A percentile compares a stretch with the other conserved stretches of the same genome.
These are phyloP conservation scores for Cheilosia vernalis DNA, from an alignment of 2,888 invertebrate genomes.

Conservation along the genomic window DNA sequence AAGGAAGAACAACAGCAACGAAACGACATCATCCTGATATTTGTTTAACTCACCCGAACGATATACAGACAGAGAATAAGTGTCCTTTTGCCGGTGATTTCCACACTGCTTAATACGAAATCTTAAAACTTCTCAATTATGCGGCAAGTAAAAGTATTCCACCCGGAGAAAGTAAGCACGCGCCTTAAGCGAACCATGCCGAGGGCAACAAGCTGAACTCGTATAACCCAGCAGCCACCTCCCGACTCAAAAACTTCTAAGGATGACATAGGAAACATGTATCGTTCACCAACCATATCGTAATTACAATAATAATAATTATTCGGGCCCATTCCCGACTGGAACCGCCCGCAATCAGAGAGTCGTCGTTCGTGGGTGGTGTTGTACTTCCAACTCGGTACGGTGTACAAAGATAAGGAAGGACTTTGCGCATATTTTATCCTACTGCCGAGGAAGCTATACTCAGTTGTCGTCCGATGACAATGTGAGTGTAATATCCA, in stretches of 20 bases:
- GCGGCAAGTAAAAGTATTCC: conserved; percentile 68
- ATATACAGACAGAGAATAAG: conserved; percentile 7
- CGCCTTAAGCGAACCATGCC: conserved; percentile 58
- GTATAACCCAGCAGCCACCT: conserved; percentile 1
- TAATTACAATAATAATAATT: conserved; percentile 75
- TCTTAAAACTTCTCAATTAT: conserved; percentile 75
- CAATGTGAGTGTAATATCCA: conserved; percentile 45
- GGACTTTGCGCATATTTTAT: conserved; percentile 74
- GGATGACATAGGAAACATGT: conserved; percentile 62
- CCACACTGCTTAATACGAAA: conserved; percentile 61
- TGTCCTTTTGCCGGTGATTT: conserved; percentile 67
- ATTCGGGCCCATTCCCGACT: conserved; percentile 66
- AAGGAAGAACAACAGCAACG: conserved; percentile 32
- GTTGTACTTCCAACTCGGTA: not conserved
- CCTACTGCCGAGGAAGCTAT: conserved; percentile 50
- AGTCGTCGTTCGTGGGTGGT: not conserved
- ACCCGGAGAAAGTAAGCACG: conserved; percentile 37
- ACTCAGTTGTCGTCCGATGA: conserved; percentile 31
- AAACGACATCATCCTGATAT: conserved; percentile 63
- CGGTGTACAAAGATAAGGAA: conserved; percentile 62
- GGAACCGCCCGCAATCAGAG: not conserved
- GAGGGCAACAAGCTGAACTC: conserved; percentile 66
- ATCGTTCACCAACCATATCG: conserved; percentile 72
- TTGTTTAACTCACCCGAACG: conserved; percentile 37
- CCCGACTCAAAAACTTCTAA: conserved; percentile 53